Evolutionary conservation across 2,113 vertebrate genomes (phyloP).

Genomic region (Chloroceryle aenea): DNA sequence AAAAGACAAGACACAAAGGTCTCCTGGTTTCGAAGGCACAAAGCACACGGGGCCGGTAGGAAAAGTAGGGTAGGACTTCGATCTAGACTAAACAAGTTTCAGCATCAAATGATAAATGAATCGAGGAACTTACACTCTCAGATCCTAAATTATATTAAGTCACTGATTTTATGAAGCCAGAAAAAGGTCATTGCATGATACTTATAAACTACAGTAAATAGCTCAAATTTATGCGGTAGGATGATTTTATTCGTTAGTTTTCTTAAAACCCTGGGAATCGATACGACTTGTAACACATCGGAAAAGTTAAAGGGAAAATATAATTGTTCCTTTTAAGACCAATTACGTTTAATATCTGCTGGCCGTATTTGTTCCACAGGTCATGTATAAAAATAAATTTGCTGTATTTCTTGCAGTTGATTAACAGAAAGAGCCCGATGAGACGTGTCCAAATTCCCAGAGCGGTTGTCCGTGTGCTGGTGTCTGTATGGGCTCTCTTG

Average conservation of each 20-base stretch:
- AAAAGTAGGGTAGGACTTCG: neutral
- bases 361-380: neutral
- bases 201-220: conserved; percentile 62
- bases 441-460: neutral
- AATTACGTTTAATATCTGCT: neutral
- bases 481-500: conserved; percentile 3
- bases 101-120: conserved; percentile 57
- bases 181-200: conserved; percentile 49
- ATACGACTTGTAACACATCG: conserved; percentile 22
- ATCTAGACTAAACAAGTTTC: conserved; percentile 70
- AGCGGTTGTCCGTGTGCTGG: neutral
- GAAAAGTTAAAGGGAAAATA: conserved; percentile 50
- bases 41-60: neutral
- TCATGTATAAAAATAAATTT: neutral
- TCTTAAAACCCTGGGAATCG: conserved; percentile 7
- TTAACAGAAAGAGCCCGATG: conserved; percentile 24
- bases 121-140: conserved; percentile 25
- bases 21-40: neutral
- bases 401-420: neutral
- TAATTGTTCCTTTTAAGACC: conserved; percentile 16
- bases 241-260: conserved; percentile 4
- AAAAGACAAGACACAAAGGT: neutral
- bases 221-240: conserved; percentile 20
- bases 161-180: conserved; percentile 54
- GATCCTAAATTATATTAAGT: conserved; percentile 60